Evolutionary conservation across 2,888 invertebrate species (phyloP).

Genomic region (Ypsolopha scabrella): DNA sequence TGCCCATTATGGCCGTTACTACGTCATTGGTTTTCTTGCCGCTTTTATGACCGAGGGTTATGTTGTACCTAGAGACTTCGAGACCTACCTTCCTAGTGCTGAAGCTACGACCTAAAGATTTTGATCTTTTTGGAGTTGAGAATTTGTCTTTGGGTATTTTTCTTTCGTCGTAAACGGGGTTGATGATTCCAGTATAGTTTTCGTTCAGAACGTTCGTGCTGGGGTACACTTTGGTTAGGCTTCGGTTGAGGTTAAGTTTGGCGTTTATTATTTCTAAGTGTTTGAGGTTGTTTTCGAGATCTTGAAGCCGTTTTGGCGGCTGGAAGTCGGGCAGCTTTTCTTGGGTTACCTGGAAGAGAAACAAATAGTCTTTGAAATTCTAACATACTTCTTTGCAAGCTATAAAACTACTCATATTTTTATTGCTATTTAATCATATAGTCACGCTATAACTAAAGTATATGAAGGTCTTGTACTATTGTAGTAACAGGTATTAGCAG

Average conservation of each 20-base stretch:
- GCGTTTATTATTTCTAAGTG: slow-evolving; percentile 17
- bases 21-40: slow-evolving; percentile 52
- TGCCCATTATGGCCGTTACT: slow-evolving; percentile 43
- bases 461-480: too few species aligned
- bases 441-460: too few species aligned
- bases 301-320: slow-evolving; percentile 22
- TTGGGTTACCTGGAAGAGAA: slow-evolving; percentile 22
- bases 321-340: slow-evolving; percentile 24
- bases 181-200: slow-evolving; percentile 49
- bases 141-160: slow-evolving; percentile 53
- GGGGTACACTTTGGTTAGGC: background rate
- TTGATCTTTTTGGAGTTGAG: slow-evolving; percentile 42
- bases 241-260: slow-evolving; percentile 10
- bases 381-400: too few species aligned
- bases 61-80: slow-evolving; percentile 44
- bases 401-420: too few species aligned
- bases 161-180: slow-evolving; percentile 46
- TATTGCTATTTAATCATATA: too few species aligned
- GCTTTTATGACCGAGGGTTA: slow-evolving; percentile 40
- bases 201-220: slow-evolving; percentile 9
- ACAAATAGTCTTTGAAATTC: too few species aligned
- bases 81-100: slow-evolving; percentile 34
- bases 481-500: too few species aligned
- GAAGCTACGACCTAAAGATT: slow-evolving; percentile 47
- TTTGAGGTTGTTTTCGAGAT: slow-evolving; percentile 21